phyloP scores from a whole-genome alignment of 2,888 invertebrate genomes.

The Macrosoma leucophasiata region DNA sequence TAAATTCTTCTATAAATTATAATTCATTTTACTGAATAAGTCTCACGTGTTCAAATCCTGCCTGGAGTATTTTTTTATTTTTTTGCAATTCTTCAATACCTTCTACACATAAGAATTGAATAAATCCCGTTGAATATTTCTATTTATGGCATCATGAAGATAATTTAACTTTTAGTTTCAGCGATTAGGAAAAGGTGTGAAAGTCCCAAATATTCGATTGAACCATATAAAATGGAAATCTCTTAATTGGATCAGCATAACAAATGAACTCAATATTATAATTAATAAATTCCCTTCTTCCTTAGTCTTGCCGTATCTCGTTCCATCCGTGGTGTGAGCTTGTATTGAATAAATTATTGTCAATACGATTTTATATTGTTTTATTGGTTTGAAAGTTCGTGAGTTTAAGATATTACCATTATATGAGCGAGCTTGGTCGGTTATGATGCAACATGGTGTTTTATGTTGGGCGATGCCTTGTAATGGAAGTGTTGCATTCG shows the following conservation, averaged over 20 bases:
- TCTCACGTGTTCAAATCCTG: no score
- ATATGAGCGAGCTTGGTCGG: slow-evolving; percentile 38
- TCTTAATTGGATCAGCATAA: slow-evolving; percentile 19
- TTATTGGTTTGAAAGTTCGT: slow-evolving; percentile 62
- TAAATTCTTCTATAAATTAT: no score
- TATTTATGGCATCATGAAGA: no score
- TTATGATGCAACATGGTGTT: slow-evolving; percentile 46
- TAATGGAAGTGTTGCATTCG: slow-evolving; percentile 35
- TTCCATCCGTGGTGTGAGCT: slow-evolving; percentile 28
- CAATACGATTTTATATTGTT: slow-evolving; percentile 68
- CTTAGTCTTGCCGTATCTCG: slow-evolving; percentile 13
- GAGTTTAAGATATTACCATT: slow-evolving; percentile 51
- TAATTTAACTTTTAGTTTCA: no score
- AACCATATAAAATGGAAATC: slow-evolving; percentile 27
- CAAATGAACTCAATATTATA: slow-evolving; percentile 17
- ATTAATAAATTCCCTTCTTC: slow-evolving; percentile 24
- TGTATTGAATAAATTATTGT: slow-evolving; percentile 65
- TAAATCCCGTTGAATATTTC: no score
- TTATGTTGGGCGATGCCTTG: slow-evolving; percentile 31
- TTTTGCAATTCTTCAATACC: no score
- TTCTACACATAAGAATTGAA: no score
- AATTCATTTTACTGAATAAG: no score
- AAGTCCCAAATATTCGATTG: no score
- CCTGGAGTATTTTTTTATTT: no score
- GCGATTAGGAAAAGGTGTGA: no score